A percentile compares a stretch with the other conserved stretches of the same genome.
Conservation (phyloP, 1,140 invertebrate species). For the Tribolium madens region DNA sequence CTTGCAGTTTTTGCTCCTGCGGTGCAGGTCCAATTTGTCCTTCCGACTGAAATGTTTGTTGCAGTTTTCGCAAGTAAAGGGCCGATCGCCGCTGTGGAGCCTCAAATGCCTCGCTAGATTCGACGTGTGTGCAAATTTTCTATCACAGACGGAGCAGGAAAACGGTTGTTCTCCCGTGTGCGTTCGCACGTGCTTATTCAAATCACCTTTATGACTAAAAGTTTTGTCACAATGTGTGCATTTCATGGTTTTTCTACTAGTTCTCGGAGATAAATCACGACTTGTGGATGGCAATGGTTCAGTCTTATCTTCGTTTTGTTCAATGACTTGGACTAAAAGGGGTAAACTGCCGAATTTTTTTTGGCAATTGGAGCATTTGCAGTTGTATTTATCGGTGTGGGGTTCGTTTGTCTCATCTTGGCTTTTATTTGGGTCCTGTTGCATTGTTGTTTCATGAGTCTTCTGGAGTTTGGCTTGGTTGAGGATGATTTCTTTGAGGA, state of each 20-base stretch:
- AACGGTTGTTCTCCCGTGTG: conserved; percentile 82
- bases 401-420: neutral
- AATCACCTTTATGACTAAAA: conserved; percentile 63
- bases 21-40: conserved; percentile 74
- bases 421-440: conserved; percentile 3
- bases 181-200: conserved; percentile 76
- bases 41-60: conserved; percentile 78
- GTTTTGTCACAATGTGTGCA: conserved; percentile 61
- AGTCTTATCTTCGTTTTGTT: conserved; percentile 43
- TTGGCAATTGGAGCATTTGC: conserved; percentile 37
- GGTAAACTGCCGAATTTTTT: conserved; percentile 41
- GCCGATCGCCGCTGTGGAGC: conserved; percentile 74
- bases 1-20: conserved; percentile 57
- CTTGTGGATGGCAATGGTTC: conserved; percentile 36
- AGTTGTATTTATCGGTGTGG: conserved; percentile 30
- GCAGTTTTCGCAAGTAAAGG: conserved; percentile 75
- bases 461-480: conserved; percentile 1
- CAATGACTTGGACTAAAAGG: conserved; percentile 42
- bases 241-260: conserved; percentile 32
- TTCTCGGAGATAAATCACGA: conserved; percentile 18
- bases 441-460: conserved; percentile 22
- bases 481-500: conserved; percentile 13
- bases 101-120: conserved; percentile 76
- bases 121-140: conserved; percentile 77
- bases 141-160: conserved; percentile 79